A percentile compares a stretch with the other conserved stretches of the same genome.
Conservation (phyloP, 2,888 invertebrate genomes). For the Linnaemya tessellans region DNA sequence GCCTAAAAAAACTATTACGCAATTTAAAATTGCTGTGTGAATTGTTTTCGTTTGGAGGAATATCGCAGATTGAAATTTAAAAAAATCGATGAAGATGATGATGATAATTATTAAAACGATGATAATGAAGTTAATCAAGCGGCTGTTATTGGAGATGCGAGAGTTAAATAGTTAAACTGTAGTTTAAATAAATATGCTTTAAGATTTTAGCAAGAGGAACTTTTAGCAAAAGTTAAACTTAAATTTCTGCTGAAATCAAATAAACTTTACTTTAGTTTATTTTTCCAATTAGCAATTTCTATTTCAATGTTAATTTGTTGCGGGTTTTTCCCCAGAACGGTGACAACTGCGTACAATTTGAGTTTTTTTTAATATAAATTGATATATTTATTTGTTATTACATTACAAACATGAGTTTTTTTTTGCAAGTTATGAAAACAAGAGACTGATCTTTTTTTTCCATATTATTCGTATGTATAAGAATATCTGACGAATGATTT, state of each 20-base stretch:
- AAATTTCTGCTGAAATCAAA: not conserved
- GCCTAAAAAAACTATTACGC: slow-evolving; percentile 59
- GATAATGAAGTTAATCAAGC: slow-evolving; percentile 14
- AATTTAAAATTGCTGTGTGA: slow-evolving; percentile 45
- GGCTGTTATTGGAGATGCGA: slow-evolving; percentile 4
- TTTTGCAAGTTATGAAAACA: slow-evolving; percentile 22
- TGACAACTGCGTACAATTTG: not conserved
- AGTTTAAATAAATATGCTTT: not conserved
- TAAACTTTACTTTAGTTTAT: slow-evolving; percentile 2
- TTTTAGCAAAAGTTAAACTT: not conserved
- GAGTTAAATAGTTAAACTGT: not conserved
- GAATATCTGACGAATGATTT: not conserved
- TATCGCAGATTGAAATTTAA: slow-evolving; percentile 8
- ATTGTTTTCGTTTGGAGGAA: slow-evolving; percentile 28
- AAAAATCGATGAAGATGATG: slow-evolving; percentile 28
- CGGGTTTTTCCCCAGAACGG: not conserved
- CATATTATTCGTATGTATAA: no score
- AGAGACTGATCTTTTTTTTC: not conserved
- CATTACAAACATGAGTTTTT: slow-evolving; percentile 3
- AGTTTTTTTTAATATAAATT: slow-evolving; percentile 2
- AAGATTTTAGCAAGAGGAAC: not conserved
- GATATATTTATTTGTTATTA: slow-evolving; percentile 14
- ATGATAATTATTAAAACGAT: slow-evolving; percentile 3
- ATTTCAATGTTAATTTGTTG: slow-evolving; percentile 8
- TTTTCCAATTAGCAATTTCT: slow-evolving; percentile 8